phyloP scores from a whole-genome alignment of 2,888 invertebrate species.

The Pseudolycoriella hygida region DNA sequence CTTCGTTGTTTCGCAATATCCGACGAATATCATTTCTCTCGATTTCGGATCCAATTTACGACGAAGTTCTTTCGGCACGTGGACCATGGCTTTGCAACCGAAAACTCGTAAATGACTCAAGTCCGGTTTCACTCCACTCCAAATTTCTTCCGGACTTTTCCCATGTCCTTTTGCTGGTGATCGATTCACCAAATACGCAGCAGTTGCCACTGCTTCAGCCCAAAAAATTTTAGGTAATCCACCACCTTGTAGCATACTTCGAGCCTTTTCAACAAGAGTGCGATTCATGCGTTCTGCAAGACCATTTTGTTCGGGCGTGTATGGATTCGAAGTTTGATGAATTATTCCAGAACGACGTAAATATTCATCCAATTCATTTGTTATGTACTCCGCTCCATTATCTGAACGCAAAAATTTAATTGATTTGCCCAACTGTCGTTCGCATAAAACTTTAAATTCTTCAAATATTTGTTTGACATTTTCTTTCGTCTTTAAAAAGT shows the following conservation, averaged over 20 bases:
- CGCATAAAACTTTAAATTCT: no score
- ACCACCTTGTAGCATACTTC: constrained; percentile 14
- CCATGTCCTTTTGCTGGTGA: no score
- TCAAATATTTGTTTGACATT: no score
- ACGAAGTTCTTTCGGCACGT: constrained; percentile 18
- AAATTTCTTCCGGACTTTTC: constrained; percentile 20
- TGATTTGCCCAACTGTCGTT: no score
- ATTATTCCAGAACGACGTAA: no score
- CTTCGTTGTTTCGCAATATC: constrained; percentile 17
- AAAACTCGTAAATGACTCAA: constrained; percentile 19
- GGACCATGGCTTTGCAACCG: constrained; percentile 19
- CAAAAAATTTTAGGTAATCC: no score
- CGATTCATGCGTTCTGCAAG: no score
- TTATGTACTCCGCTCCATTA: constrained; percentile 13
- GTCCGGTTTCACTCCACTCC: constrained; percentile 18
- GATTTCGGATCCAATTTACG: constrained; percentile 18
- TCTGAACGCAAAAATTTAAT: no score
- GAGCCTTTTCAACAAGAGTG: no score
- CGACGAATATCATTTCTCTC: constrained; percentile 17
- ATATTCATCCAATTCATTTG: constrained; percentile 11
- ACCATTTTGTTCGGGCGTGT: constrained; percentile 17
- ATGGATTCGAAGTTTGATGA: constrained; percentile 17
- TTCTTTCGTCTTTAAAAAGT: no score
- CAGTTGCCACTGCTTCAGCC: no score
- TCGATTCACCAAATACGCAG: no score